Evolutionary conservation across 2,888 invertebrate genomes (phyloP).

Genomic region (Eumacrocentrus americanus): DNA sequence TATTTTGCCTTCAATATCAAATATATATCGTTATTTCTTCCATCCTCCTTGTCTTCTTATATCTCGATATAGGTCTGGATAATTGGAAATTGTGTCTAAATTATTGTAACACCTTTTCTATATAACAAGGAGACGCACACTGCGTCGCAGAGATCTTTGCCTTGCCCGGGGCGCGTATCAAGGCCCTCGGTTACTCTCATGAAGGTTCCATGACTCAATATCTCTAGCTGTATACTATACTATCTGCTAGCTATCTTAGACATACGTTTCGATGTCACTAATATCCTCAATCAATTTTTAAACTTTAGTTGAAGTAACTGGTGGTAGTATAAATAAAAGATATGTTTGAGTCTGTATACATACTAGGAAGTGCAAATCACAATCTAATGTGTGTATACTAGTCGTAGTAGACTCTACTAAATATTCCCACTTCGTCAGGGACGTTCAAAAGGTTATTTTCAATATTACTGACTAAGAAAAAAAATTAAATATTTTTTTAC

Average conservation of each 20-base stretch:
- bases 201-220: conserved; percentile 59
- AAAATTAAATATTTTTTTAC: no score
- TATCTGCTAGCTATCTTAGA: no score
- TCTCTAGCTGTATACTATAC: conserved; percentile 25
- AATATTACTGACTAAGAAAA: no score
- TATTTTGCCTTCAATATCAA: conserved; percentile 1
- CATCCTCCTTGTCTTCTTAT: neutral
- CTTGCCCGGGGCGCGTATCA: conserved; percentile 59
- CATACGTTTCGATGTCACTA: neutral
- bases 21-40: neutral
- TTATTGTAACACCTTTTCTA: conserved; percentile 10
- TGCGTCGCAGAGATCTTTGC: conserved; percentile 46
- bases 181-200: conserved; percentile 54
- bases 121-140: conserved; percentile 24
- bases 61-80: neutral
- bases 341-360: no score
- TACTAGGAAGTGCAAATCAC: no score
- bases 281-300: neutral
- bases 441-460: conserved; percentile 57
- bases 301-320: no score
- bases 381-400: neutral
- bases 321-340: no score
- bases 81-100: neutral
- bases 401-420: conserved; percentile 40
- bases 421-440: conserved; percentile 57